A percentile compares a stretch with the other conserved stretches of the same genome.
Evolutionary conservation across 2,888 invertebrate genomes (phyloP).

Genomic region (Carpatolechia fugitivella): DNA sequence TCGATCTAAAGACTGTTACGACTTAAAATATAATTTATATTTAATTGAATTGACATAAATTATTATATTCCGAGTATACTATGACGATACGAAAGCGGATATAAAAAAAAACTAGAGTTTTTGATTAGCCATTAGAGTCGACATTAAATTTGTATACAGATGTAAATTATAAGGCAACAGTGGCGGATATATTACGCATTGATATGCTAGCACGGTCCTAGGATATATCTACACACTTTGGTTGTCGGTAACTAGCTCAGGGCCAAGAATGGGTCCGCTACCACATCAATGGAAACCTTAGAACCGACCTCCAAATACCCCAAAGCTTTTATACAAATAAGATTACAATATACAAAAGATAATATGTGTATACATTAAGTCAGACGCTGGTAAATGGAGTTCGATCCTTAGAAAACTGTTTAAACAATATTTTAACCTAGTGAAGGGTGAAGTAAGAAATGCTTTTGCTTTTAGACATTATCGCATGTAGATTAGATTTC

Average conservation of each 20-base stretch:
- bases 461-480: not conserved
- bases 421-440: conserved; percentile 8
- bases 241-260: conserved; percentile 67
- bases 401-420: conserved; percentile 3
- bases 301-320: not conserved
- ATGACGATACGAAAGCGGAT: too few relatives aligned
- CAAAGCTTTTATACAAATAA: not conserved
- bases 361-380: not conserved
- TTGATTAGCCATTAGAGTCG: conserved; percentile 21
- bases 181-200: conserved; percentile 54
- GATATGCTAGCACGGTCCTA: conserved; percentile 43
- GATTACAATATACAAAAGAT: not conserved
- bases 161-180: conserved; percentile 67
- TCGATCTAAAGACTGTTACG: too few relatives aligned
- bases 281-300: conserved; percentile 16
- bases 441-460: not conserved
- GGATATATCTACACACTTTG: conserved; percentile 53
- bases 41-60: too few relatives aligned
- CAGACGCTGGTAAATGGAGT: not conserved
- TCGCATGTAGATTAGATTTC: conserved; percentile 12
- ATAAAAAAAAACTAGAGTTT: too few relatives aligned
- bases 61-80: too few relatives aligned
- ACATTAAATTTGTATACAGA: conserved; percentile 23
- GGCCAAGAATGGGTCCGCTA: conserved; percentile 21
- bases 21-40: too few relatives aligned